phyloP scores from a whole-genome alignment of 2,797 vertebrate genomes.

The Coracias cyanogaster region DNA sequence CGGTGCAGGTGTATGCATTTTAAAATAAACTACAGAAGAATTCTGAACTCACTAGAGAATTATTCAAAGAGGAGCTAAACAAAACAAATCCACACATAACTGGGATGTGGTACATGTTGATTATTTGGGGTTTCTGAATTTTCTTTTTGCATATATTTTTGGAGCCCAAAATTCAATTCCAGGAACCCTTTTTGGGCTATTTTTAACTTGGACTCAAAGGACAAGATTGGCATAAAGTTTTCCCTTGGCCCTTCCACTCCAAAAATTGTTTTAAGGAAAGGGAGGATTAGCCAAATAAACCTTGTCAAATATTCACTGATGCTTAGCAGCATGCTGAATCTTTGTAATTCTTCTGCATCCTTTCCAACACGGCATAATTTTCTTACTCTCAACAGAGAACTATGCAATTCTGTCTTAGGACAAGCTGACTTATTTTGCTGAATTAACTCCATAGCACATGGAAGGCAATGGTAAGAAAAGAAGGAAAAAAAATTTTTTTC shows the following conservation, averaged over 20 bases:
- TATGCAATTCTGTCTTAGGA: background rate
- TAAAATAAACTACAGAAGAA: background rate
- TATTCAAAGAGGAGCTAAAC: background rate
- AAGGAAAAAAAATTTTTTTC: background rate
- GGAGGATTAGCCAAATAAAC: background rate
- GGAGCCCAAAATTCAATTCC: background rate
- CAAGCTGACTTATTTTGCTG: background rate
- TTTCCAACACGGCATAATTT: background rate
- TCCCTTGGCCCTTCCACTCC: background rate
- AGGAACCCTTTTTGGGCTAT: background rate
- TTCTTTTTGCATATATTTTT: background rate
- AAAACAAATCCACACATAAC: background rate
- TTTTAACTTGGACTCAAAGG: background rate
- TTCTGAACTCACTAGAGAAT: background rate
- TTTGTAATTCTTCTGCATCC: background rate
- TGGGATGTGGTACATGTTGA: background rate
- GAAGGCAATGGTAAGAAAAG: background rate
- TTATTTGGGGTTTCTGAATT: background rate
- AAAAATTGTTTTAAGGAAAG: background rate
- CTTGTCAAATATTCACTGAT: background rate
- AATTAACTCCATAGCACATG: background rate
- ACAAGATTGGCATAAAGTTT: background rate
- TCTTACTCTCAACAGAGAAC: background rate
- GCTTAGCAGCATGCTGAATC: background rate
- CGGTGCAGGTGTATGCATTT: background rate